Evolutionary conservation across 2,888 invertebrate genomes (phyloP), one percentile per base, ranked within the genome.

Genomic region (Dasysyrphus albostriatus): DNA sequence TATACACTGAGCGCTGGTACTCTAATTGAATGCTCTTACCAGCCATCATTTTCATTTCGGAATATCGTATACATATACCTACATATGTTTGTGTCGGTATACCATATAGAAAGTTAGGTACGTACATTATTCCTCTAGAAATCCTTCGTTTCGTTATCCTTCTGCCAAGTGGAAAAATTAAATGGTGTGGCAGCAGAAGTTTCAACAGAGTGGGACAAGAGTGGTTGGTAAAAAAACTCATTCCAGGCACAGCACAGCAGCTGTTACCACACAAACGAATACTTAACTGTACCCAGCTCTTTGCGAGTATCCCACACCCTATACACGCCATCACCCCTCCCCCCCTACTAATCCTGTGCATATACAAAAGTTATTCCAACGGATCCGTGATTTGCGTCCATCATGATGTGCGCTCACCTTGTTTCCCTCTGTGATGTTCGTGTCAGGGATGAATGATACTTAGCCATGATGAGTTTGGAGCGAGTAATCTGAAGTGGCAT

Each of bases 381-480:
- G 56, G 63, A 82, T 82, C 77, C 82, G 82, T 82, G 76, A 82
- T 82, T 72, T 82, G 65, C 72, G 65, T 72, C 82, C 76, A 82
- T 82, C 82, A 77, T 65, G 70, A 42, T 82, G 70, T 82, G 76
- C 72, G 42, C 76, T 77, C 56, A 72, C 42, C 58, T 72, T 75
- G 61, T 67, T 69, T 67, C n/a, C 65, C 69, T 58, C 61, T 34
- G 65, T 19, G 65, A 65, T 65, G 82, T 82, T 82, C 82, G 75
- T 82, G 82, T 70, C 70, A 63, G 24, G 65, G 65, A 77, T 72
- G 65, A 82, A 77, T 82, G 72, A 82, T 82, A 82, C 76, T 82
- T 82, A 77, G 77, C 72, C 65, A 77, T 76, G 70, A 77, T 51
- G 82, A 77, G 65, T 54, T 81, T 74, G 16, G 51, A 70, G 61